Conservation (phyloP, 2,888 invertebrate species). For the Dryadula phaetusa region DNA sequence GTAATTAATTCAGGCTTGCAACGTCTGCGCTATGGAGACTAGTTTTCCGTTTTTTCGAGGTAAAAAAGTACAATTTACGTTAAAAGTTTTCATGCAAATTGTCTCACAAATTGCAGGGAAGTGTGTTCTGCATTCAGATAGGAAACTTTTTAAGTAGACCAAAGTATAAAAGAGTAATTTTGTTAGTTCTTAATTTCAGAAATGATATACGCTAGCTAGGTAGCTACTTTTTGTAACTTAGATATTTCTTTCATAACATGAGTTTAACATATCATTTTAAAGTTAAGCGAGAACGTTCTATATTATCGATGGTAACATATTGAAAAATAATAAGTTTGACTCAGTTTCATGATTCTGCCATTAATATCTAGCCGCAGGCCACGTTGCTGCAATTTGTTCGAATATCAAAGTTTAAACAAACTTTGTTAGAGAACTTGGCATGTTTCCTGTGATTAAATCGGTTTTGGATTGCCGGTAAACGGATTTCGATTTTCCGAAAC, state of each 20-base stretch:
- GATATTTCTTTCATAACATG: neutral
- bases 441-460: constrained; percentile 82
- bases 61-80: constrained; percentile 36
- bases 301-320: constrained; percentile 30
- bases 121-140: constrained; percentile 46
- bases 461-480: constrained; percentile 78
- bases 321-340: constrained; percentile 60
- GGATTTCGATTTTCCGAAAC: constrained; percentile 66
- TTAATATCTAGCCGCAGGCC: constrained; percentile 77
- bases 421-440: constrained; percentile 77
- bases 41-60: constrained; percentile 26
- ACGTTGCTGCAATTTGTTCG: constrained; percentile 80
- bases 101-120: constrained; percentile 43
- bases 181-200: constrained; percentile 32
- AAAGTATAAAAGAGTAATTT: constrained; percentile 38
- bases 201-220: too few relatives aligned
- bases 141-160: constrained; percentile 39
- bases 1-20: constrained; percentile 8
- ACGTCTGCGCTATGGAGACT: constrained; percentile 5
- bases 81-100: constrained; percentile 46
- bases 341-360: constrained; percentile 69
- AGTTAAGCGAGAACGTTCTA: neutral
- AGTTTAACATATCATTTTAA: neutral
- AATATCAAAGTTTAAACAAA: constrained; percentile 78
- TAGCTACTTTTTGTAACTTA: neutral